These are phyloP conservation scores for Eulemur macaco DNA, from an alignment of 2,113 vertebrate genomes.

Conservation along the genomic window DNA sequence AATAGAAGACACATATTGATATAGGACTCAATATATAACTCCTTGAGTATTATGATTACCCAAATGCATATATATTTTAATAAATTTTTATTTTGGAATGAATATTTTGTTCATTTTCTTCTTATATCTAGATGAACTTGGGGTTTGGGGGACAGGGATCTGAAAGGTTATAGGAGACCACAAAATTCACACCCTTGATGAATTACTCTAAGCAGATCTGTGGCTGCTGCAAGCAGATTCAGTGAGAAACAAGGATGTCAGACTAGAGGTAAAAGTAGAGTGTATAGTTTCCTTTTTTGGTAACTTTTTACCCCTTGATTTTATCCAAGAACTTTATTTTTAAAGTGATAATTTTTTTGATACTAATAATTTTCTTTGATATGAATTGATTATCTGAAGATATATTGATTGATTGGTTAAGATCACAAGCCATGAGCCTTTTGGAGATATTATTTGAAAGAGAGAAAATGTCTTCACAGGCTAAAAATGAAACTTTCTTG, in stretches of 20 bases:
- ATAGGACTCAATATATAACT: not conserved
- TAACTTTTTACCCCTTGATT: not conserved
- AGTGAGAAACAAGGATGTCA: not conserved
- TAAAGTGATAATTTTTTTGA: not conserved
- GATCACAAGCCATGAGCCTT: not conserved
- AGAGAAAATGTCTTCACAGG: not conserved
- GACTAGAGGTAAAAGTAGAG: not conserved
- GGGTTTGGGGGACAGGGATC: not conserved
- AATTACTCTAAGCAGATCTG: not conserved
- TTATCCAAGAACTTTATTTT: not conserved
- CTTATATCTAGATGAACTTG: not conserved
- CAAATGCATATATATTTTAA: not conserved
- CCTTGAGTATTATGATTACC: not conserved
- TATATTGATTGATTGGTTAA: not conserved
- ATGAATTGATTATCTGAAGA: not conserved
- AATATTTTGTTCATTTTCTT: not conserved
- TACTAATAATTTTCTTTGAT: not conserved
- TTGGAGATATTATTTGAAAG: not conserved
- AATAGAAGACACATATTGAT: not conserved
- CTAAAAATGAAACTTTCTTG: not conserved
- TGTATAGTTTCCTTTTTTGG: not conserved
- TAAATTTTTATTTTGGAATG: not conserved
- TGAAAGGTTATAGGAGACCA: not conserved
- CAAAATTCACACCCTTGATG: not conserved
- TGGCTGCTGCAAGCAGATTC: not conserved